A percentile compares a stretch with the other conserved stretches of the same genome.
Evolutionary conservation across 2,797 vertebrate genomes (phyloP).

Genomic region (Cynodonichthys magdalenae): DNA sequence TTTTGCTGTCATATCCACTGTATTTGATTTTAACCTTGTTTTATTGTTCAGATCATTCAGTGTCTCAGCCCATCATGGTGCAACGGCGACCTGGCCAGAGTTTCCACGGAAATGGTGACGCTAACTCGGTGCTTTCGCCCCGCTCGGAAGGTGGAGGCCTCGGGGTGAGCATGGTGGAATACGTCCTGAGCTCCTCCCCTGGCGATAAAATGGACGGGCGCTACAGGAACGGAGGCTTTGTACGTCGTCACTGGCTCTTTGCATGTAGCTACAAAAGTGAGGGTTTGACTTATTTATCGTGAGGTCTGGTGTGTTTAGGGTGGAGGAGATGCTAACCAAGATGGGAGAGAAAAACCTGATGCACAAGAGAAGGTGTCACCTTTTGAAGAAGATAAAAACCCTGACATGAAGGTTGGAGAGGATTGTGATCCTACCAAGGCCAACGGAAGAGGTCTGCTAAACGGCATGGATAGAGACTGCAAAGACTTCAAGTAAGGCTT

Average conservation of each 20-base stretch:
- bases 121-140: constrained; percentile 95
- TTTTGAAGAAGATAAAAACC: constrained; percentile 95
- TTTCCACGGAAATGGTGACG: constrained; percentile 97
- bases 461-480: constrained; percentile 98
- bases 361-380: constrained; percentile 92
- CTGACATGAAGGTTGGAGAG: constrained; percentile 93
- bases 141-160: constrained; percentile 97
- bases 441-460: constrained; percentile 93
- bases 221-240: constrained; percentile 96
- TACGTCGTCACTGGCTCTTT: constrained; percentile 74
- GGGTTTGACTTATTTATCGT: not conserved
- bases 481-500: constrained; percentile 97
- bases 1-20: too few relatives aligned
- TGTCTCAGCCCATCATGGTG: constrained; percentile 99
- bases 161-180: constrained; percentile 99
- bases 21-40: constrained; percentile 29
- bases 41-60: constrained; percentile 90
- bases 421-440: constrained; percentile 90
- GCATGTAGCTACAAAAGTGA: too few relatives aligned
- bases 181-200: constrained; percentile 97
- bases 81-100: constrained; percentile 95
- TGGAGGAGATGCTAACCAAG: constrained; percentile 91
- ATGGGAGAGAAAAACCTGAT: constrained; percentile 92
- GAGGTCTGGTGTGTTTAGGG: constrained; percentile 78
- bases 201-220: constrained; percentile 97